Base-by-base conservation (phyloP, 2,888 invertebrate species). In the Macropis europaea region DNA sequence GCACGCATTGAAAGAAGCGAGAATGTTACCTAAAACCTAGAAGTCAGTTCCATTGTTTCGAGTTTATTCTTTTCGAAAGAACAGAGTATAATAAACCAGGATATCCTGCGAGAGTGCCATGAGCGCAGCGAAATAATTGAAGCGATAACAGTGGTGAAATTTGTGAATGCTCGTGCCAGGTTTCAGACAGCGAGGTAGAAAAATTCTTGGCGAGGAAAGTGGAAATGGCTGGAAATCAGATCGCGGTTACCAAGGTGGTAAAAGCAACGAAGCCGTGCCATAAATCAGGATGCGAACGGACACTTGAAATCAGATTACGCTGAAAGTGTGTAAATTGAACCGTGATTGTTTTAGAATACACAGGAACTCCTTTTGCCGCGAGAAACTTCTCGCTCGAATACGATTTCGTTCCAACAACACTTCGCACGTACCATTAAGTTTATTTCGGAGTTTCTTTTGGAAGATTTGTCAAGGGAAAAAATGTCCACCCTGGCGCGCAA, bases 241-340 rank as follows among this genome's bases (percentile, higher is more conserved):
- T 60, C 34, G 48, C 34, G 34, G 47, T 64, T 42, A 30, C 19
- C 28, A 22, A 50, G 34, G 38, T 30, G 40, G 30, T 32, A 62
- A 53, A 42, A 28, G 50, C 43, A 24, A 36, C 26, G 17, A 28
- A 13, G 32, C 47, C 6, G 15, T 2, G 22, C 13, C 17, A 34
- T 68, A 60, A 67, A 68, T 57, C 60, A 67, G 47, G 42, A 53
- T 47, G 15, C 32, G 45, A 52, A 9, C 26, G 28, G 32, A 13
- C 26, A 22, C 6, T 47, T 24, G 15, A 32, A 38, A 59, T 45
- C 30, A 59, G 38, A 69, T 69, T 59, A 34, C 40, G 32, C 3
- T 28, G 24, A 22, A 63, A 54, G 24, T 24, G 40, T 30, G 42
- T 43, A 56, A 43, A 64, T 43, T 36, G 66, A 17, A 11, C 17